A percentile compares a stretch with the other conserved stretches of the same genome.
These are phyloP conservation scores for Hesperia comma DNA, from an alignment of 2,888 invertebrate species.

Conservation along the genomic window DNA sequence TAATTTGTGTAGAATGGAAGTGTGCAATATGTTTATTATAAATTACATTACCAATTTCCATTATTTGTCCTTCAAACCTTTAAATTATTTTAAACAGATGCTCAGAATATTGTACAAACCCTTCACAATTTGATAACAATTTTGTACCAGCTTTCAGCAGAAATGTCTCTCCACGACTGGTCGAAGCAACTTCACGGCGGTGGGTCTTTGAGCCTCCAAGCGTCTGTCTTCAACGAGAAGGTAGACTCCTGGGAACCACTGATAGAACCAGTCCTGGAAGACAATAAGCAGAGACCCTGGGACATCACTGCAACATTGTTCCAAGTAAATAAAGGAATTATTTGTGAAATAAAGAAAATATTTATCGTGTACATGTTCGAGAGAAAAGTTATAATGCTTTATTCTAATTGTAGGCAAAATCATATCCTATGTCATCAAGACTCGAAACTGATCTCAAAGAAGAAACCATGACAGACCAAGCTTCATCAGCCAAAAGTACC, in stretches of 20 bases:
- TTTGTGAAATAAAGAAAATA: too few relatives aligned
- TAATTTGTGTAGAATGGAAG: too few relatives aligned
- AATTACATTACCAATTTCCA: too few relatives aligned
- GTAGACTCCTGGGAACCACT: slow-evolving; percentile 92
- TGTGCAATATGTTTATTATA: too few relatives aligned
- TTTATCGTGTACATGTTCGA: too few relatives aligned
- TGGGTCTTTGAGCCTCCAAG: slow-evolving; percentile 71
- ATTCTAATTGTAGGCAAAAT: slow-evolving; percentile 70
- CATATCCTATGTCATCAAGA: slow-evolving; percentile 81
- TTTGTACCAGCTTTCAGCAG: slow-evolving; percentile 75
- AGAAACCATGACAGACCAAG: slow-evolving; percentile 55
- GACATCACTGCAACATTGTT: slow-evolving; percentile 87
- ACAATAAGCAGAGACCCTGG: slow-evolving; percentile 88
- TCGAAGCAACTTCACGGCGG: slow-evolving; percentile 82
- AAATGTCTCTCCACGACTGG: slow-evolving; percentile 87
- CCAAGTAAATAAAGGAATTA: slow-evolving; percentile 63
- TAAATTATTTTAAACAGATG: too few relatives aligned
- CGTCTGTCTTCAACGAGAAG: slow-evolving; percentile 87
- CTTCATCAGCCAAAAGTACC: slow-evolving; percentile 52
- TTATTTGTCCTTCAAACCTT: too few relatives aligned
- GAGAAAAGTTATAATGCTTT: too few relatives aligned
- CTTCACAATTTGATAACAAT: slow-evolving; percentile 1
- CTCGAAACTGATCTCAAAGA: slow-evolving; percentile 59
- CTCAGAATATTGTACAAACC: too few relatives aligned
- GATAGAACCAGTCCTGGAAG: slow-evolving; percentile 88